Evolutionary conservation across 2,113 vertebrate genomes (phyloP).

Genomic region (Dolichotis patagonum): DNA sequence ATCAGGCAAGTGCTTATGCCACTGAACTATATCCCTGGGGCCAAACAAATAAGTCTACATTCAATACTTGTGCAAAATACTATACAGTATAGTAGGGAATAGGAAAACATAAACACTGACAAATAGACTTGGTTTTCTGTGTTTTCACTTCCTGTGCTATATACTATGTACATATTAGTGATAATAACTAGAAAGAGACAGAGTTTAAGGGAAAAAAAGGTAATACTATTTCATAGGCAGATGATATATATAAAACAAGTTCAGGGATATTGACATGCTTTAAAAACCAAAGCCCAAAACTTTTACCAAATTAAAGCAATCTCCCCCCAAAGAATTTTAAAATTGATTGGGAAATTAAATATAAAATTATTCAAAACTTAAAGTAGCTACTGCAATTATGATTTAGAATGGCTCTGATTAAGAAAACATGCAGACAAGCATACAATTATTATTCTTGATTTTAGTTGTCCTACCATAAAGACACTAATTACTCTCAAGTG

Average conservation of each 20-base stretch:
- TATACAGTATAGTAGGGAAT: neutral
- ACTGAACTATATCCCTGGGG: too few relatives aligned
- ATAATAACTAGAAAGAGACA: neutral
- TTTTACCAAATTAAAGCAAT: neutral
- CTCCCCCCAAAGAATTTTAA: neutral
- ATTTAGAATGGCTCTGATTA: neutral
- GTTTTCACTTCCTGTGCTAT: neutral
- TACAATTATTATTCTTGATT: neutral
- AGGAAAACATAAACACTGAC: neutral
- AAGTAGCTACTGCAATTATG: neutral
- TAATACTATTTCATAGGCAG: neutral
- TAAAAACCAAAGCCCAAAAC: neutral
- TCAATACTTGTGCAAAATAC: neutral
- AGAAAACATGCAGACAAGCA: neutral
- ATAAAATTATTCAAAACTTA: neutral
- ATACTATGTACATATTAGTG: neutral
- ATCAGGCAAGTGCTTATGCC: too few relatives aligned
- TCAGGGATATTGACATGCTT: neutral
- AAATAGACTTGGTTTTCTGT: neutral
- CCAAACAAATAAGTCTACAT: neutral
- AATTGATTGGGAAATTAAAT: slow-evolving; percentile 14
- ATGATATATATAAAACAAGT: neutral
- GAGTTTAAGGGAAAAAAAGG: neutral
- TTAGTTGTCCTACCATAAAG: neutral
- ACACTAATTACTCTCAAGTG: neutral